Conservation (phyloP, 2,113 vertebrate genomes). For the Myrmecobius fasciatus region DNA sequence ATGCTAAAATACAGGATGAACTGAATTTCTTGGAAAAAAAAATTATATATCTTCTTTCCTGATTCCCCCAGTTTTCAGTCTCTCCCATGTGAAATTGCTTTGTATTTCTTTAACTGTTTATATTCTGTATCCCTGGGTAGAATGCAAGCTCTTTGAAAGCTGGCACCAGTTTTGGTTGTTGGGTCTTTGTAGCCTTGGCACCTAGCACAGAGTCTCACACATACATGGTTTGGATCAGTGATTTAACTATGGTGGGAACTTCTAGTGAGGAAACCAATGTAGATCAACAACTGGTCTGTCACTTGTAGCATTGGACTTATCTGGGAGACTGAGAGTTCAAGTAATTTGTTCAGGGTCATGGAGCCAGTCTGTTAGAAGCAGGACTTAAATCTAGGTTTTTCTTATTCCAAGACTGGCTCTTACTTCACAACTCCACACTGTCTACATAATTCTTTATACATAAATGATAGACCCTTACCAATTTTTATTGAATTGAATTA, state of each 20-base stretch:
- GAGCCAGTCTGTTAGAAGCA: neutral
- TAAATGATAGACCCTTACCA: neutral
- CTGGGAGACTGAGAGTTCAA: neutral
- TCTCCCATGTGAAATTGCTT: neutral
- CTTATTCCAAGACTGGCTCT: neutral
- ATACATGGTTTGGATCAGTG: neutral
- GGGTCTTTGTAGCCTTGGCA: neutral
- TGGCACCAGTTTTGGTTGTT: neutral
- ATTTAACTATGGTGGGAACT: neutral
- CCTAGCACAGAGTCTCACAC: neutral
- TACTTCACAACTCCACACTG: neutral
- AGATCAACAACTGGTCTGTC: neutral
- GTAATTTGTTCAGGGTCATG: neutral
- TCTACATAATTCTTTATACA: neutral
- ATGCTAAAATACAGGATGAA: neutral
- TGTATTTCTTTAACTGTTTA: neutral
- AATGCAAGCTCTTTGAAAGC: neutral
- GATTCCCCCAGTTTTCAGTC: neutral
- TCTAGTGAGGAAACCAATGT: neutral
- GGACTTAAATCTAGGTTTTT: neutral
- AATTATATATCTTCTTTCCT: neutral
- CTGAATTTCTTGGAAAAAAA: neutral
- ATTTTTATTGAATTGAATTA: neutral
- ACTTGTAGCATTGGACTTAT: neutral
- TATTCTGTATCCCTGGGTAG: neutral